Evolutionary conservation across 2,113 vertebrate genomes (phyloP).

Genomic region (Aramus guarauna): DNA sequence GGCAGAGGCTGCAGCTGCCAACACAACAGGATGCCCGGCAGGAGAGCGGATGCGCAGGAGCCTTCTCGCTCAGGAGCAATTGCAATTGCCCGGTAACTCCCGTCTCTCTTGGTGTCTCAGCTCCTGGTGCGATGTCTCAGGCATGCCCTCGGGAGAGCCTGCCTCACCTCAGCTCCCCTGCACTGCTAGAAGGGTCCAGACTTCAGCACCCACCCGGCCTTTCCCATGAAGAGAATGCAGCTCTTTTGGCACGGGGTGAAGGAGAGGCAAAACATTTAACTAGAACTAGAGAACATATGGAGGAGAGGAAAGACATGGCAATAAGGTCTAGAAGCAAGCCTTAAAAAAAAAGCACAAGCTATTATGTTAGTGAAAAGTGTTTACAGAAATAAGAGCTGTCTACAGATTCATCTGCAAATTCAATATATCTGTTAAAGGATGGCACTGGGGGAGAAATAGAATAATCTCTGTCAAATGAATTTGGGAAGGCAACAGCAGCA

Average conservation of each 20-base stretch:
- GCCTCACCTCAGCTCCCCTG: neutral
- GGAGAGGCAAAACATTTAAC: neutral
- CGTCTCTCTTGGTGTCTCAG: too few species aligned
- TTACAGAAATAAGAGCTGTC: neutral
- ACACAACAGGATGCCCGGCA: neutral
- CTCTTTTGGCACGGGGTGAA: neutral
- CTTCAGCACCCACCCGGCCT: neutral
- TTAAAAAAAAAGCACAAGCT: neutral
- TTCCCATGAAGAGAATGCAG: neutral
- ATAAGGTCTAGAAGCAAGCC: neutral
- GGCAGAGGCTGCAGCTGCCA: neutral
- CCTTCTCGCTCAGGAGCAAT: too few species aligned
- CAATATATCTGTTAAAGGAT: neutral
- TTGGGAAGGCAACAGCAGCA: neutral
- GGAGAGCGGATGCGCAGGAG: neutral
- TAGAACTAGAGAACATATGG: neutral
- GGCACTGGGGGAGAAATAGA: neutral
- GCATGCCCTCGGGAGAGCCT: rapidly evolving
- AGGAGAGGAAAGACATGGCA: neutral
- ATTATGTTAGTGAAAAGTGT: neutral
- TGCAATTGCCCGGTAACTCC: too few species aligned
- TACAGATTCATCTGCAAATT: neutral
- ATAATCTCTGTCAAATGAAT: neutral
- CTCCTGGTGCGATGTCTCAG: too few species aligned
- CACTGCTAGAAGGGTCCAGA: neutral